phyloP scores from a whole-genome alignment of 2,888 invertebrate genomes.

The Hyalella azteca region DNA sequence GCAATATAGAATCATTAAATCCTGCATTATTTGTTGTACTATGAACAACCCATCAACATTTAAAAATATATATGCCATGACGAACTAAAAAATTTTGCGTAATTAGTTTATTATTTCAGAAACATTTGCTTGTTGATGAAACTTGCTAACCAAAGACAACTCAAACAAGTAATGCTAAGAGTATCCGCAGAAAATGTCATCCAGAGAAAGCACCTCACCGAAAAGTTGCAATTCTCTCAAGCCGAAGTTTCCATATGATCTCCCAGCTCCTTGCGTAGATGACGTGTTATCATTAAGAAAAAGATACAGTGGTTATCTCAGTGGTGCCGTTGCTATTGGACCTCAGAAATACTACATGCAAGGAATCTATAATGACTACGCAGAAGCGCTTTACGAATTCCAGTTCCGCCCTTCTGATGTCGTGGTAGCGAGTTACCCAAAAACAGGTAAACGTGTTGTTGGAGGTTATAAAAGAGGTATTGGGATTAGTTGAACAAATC shows the following conservation, averaged over 20 bases:
- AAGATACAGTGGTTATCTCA: constrained; percentile 41
- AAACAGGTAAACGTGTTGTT: constrained; percentile 44
- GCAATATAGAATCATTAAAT: no score
- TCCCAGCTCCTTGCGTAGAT: not conserved
- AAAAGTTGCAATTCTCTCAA: not conserved
- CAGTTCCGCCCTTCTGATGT: constrained; percentile 40
- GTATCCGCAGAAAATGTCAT: no score
- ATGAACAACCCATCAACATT: no score
- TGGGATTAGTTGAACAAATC: no score
- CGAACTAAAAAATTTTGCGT: no score
- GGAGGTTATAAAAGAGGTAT: no score
- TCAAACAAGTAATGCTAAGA: no score
- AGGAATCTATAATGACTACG: constrained; percentile 46
- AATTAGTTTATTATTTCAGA: no score
- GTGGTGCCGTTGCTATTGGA: constrained; percentile 40
- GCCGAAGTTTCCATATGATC: constrained; percentile 25
- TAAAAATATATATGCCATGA: no score
- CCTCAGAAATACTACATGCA: constrained; percentile 46
- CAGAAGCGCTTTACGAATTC: constrained; percentile 33
- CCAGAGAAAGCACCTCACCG: not conserved
- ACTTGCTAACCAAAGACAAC: no score
- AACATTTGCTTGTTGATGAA: no score
- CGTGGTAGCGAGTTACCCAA: constrained; percentile 49
- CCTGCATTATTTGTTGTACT: no score
- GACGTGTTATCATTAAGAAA: constrained; percentile 38